A percentile compares a stretch with the other conserved stretches of the same genome.
Conservation (phyloP, 2,888 invertebrate genomes). For the Margaritifera margaritifera region DNA sequence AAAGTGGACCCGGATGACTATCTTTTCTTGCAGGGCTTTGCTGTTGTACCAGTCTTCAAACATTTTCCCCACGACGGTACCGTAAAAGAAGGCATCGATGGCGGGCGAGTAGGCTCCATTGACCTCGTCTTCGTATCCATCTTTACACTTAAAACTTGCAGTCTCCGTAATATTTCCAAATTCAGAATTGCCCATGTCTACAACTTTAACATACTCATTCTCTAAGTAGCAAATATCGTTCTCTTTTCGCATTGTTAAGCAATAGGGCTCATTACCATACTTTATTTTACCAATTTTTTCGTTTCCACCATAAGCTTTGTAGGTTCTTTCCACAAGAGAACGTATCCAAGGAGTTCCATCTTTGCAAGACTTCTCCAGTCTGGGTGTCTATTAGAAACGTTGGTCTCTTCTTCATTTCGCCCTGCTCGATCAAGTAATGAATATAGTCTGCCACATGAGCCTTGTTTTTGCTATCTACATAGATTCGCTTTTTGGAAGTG, state of each 20-base stretch:
- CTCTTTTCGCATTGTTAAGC: constrained; percentile 23
- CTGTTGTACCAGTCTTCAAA: constrained; percentile 46
- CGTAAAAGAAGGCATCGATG: constrained; percentile 46
- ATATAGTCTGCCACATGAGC: constrained; percentile 28
- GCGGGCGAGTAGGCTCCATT: constrained; percentile 49
- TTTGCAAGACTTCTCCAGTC: constrained; percentile 29
- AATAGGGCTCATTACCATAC: constrained; percentile 34
- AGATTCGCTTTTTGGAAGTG: constrained; percentile 10
- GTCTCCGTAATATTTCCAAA: constrained; percentile 21
- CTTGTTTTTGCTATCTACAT: constrained; percentile 13
- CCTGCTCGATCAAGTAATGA: constrained; percentile 21
- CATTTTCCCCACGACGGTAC: constrained; percentile 43
- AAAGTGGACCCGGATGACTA: constrained; percentile 49
- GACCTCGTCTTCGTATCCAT: constrained; percentile 34
- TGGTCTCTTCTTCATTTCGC: constrained; percentile 27
- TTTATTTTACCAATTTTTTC: constrained; percentile 37
- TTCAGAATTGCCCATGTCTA: constrained; percentile 32
- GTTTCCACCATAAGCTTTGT: constrained; percentile 43
- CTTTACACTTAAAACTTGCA: constrained; percentile 33
- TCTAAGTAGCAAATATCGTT: constrained; percentile 41
- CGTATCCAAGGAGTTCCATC: constrained; percentile 38
- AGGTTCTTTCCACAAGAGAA: constrained; percentile 13
- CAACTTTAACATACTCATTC: constrained; percentile 46
- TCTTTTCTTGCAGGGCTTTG: constrained; percentile 22
- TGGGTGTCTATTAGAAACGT: constrained; percentile 43